Base-by-base conservation (phyloP, 2,888 invertebrate species). In the Leptinotarsa peninsularis region DNA sequence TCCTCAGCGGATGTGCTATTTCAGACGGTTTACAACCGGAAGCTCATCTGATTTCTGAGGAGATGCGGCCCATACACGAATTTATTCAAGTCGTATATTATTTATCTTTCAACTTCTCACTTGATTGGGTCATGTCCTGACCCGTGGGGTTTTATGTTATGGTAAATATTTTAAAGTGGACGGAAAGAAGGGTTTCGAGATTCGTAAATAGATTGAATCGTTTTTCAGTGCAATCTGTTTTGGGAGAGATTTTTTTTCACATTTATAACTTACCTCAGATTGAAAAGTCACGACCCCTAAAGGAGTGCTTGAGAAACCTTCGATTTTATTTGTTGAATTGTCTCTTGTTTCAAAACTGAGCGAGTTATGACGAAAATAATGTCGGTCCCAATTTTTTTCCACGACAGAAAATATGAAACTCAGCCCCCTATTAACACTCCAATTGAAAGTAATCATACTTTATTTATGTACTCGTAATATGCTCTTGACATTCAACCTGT, bases 1-100 rank as follows among this genome's bases (percentile, higher is more conserved):
- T 43, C 33, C 27, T 68, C n/a, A 52, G 27, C 49, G 50, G 69
- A 56, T 50, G 69, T 69, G n/a, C 54, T 69, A 69, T 69, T 69
- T 69, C 56, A 43, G 56, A n/a, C 52, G 23, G 54, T 52, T 68
- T 68, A 68, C 68, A 52, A 68, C 68, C 68, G 68, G 68, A 68
- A 68, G 68, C 56, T 56, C 56, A 52, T 33, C 27, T 52, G 56
- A 50, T 69, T 69, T 69, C 43, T n/a, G 63, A 43, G 43, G 63
- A 63, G 63, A 63, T 63, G 33, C 43, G 63, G n/a, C 43, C 33
- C 33, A 63, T 33, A 43, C 33, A 63, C 43, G 33, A 43, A 43
- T 63, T 63, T 63, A 63, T 63, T 63, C 43, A 2, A 63, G 63
- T 43, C 63, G n/a, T 63, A 33, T 63, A 63, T 63, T 63, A 43